These are phyloP conservation scores for Cremastobaeus sp. DNA, from an alignment of 2,888 invertebrate genomes.

Conservation along the genomic window DNA sequence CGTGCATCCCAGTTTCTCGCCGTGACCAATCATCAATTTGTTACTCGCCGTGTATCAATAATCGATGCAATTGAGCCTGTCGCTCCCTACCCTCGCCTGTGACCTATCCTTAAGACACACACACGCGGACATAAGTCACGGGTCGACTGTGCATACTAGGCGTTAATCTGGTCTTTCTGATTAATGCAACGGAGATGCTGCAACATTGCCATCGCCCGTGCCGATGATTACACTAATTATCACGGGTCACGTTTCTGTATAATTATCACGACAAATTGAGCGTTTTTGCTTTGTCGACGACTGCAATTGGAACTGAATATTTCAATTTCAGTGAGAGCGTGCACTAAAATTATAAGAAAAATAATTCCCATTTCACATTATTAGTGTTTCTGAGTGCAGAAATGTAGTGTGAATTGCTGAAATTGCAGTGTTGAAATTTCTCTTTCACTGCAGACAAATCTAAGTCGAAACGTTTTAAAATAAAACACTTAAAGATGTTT, in stretches of 20 bases:
- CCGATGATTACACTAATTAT: conserved; percentile 53
- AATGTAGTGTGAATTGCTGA: no score
- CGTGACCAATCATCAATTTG: conserved; percentile 73
- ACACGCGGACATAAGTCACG: conserved; percentile 46
- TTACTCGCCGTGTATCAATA: conserved; percentile 62
- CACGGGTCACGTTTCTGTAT: conserved; percentile 51
- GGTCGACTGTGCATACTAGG: conserved; percentile 31
- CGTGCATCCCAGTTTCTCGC: conserved; percentile 63
- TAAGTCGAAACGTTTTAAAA: no score
- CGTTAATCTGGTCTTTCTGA: conserved; percentile 56
- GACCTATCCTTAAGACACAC: conserved; percentile 39
- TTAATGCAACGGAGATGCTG: conserved; percentile 54
- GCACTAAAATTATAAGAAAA: no score
- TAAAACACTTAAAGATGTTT: no score
- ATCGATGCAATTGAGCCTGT: conserved; percentile 67
- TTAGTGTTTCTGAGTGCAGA: no score
- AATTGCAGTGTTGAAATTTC: no score
- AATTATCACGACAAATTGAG: conserved; percentile 37
- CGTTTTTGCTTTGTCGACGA: no score
- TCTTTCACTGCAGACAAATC: no score
- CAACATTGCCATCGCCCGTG: conserved; percentile 46
- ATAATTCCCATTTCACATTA: no score
- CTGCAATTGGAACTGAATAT: no score
- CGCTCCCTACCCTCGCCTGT: conserved; percentile 32
- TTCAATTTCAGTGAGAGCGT: no score